Evolutionary conservation across 2,113 vertebrate species (phyloP).

Genomic region (Macrotis lagotis): DNA sequence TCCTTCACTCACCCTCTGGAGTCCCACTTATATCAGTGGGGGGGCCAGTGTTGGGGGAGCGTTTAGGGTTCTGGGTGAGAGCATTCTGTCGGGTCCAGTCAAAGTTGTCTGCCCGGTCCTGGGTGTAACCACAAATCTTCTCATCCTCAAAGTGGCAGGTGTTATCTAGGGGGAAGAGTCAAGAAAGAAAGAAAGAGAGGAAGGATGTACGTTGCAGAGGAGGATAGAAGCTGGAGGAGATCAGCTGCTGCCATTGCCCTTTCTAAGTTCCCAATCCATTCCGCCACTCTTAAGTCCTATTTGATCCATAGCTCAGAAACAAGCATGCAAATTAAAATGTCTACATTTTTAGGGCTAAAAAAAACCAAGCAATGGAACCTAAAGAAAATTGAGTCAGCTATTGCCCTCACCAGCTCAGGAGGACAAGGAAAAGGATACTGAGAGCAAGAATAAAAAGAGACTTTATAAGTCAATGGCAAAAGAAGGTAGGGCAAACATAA

Average conservation of each 20-base stretch:
- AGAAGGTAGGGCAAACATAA: not conserved
- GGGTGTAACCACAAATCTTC: conserved; percentile 95
- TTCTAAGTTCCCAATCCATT: not conserved
- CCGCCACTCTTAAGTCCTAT: not conserved
- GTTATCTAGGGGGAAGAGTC: conserved; percentile 81
- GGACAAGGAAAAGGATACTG: not conserved
- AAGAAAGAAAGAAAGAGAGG: not conserved
- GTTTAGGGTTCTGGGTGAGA: conserved; percentile 94
- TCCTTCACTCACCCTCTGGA: conserved; percentile 87
- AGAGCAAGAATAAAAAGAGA: not conserved
- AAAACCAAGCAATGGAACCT: not conserved
- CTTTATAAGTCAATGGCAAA: not conserved
- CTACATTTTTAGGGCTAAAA: not conserved
- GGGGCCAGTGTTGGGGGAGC: conserved; percentile 94
- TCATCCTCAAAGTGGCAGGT: conserved; percentile 96
- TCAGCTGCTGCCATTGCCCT: not conserved
- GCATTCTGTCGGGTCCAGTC: conserved; percentile 97
- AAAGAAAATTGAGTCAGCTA: not conserved
- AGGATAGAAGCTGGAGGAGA: not conserved
- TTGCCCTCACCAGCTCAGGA: not conserved
- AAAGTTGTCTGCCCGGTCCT: conserved; percentile 95
- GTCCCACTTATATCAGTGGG: conserved; percentile 94
- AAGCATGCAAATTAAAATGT: not conserved
- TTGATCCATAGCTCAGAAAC: not conserved
- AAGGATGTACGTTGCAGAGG: not conserved